Percentiles rank a stretch among this genome's conserved stretches.
Conservation (phyloP, 2,797 vertebrate species). For the Aeoliscus strigatus region DNA sequence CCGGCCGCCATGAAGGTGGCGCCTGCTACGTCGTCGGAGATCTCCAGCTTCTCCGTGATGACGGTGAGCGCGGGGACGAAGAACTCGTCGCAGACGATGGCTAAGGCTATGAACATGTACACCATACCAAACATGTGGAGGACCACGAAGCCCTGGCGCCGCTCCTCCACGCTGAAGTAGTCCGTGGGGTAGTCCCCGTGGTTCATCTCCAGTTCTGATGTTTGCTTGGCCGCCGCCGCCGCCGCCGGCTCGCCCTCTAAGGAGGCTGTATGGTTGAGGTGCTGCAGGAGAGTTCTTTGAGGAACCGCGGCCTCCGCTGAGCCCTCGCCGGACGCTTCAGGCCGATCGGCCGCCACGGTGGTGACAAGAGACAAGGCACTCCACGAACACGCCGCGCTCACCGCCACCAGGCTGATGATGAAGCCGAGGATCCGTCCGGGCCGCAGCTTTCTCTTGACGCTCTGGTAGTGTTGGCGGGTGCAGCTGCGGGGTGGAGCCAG, state of each 20-base stretch:
- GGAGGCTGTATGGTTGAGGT: slow-evolving; percentile 61
- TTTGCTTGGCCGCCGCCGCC: slow-evolving; percentile 59
- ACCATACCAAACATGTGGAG: slow-evolving; percentile 93
- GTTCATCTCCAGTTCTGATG: slow-evolving; percentile 51
- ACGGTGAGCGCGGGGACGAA: slow-evolving; percentile 95
- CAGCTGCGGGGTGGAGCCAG: slow-evolving; percentile 45
- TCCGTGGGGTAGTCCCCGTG: slow-evolving; percentile 89
- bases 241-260: slow-evolving; percentile 53
- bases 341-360: slow-evolving; percentile 42
- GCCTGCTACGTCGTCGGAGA: slow-evolving; percentile 95
- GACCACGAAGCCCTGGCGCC: slow-evolving; percentile 82
- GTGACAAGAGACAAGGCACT: slow-evolving; percentile 85
- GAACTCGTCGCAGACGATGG: slow-evolving; percentile 95
- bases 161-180: slow-evolving; percentile 83
- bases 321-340: slow-evolving; percentile 25
- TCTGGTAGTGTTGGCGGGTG: slow-evolving; percentile 64
- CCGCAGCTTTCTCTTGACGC: slow-evolving; percentile 84
- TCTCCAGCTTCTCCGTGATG: slow-evolving; percentile 89
- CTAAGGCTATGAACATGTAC: slow-evolving; percentile 97
- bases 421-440: slow-evolving; percentile 83
- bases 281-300: slow-evolving; percentile 88
- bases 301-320: slow-evolving; percentile 49
- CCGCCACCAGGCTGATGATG: slow-evolving; percentile 78
- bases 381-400: slow-evolving; percentile 83
- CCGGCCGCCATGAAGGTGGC: slow-evolving; percentile 98